Conservation (phyloP, 92 coral and sea anemone species). For the Galaxea fascicularis region DNA sequence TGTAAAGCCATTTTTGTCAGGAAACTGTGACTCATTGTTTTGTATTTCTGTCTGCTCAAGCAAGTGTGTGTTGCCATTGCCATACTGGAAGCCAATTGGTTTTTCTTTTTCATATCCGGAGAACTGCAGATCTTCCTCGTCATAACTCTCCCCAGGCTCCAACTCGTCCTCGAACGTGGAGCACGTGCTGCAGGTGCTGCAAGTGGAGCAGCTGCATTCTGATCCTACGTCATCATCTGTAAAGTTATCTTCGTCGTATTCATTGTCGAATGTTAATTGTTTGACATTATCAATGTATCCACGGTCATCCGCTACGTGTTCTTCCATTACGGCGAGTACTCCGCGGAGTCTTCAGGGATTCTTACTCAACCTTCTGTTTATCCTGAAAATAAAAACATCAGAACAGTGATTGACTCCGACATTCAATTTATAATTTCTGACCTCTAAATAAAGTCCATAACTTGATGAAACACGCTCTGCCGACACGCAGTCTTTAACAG, state of each 20-base stretch:
- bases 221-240: conserved; percentile 49
- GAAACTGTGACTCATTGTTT: conserved; percentile 1
- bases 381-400: conserved; percentile 23
- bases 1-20: conserved; percentile 23
- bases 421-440: too few species aligned
- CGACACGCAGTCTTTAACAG: too few species aligned
- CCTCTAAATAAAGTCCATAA: too few species aligned
- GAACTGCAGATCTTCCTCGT: conserved; percentile 21
- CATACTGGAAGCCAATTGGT: conserved; percentile 2
- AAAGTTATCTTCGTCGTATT: conserved; percentile 43
- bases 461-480: too few species aligned
- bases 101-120: conserved; percentile 4
- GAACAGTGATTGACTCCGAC: background rate
- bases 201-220: conserved; percentile 83
- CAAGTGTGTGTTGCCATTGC: background rate
- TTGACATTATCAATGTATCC: conserved; percentile 18
- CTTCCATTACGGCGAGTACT: conserved; percentile 14
- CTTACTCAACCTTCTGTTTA: background rate
- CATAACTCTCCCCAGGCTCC: conserved; percentile 37
- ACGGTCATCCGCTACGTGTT: background rate
- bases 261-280: conserved; percentile 5
- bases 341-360: background rate
- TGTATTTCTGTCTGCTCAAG: conserved; percentile 8
- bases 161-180: conserved; percentile 48
- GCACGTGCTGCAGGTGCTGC: conserved; percentile 84